phyloP scores from a whole-genome alignment of 2,888 invertebrate species.

The Hedya salicella region DNA sequence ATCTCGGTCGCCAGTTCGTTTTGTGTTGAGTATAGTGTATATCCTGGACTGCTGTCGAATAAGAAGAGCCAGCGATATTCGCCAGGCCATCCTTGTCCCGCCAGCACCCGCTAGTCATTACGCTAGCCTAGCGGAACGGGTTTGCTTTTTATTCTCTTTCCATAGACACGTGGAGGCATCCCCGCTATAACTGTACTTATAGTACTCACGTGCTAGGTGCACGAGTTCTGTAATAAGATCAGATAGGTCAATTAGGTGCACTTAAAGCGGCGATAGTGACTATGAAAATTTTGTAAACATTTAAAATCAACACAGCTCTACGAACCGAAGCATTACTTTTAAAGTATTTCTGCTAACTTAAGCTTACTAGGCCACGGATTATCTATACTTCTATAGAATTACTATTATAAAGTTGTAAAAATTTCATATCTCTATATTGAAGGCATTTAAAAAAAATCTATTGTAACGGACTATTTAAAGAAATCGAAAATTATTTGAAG shows the following conservation, averaged over 20 bases:
- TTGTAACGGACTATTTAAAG: no score
- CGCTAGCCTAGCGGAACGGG: slow-evolving; percentile 77
- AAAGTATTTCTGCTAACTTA: neutral
- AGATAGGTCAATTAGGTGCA: slow-evolving; percentile 10
- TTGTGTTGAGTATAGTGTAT: no score
- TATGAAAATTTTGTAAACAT: slow-evolving; percentile 1
- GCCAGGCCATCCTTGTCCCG: slow-evolving; percentile 24
- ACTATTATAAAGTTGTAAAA: no score
- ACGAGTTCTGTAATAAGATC: no score
- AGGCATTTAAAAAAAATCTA: no score
- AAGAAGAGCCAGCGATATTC: neutral
- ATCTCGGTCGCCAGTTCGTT: no score
- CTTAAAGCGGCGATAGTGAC: neutral
- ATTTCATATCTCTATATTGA: no score
- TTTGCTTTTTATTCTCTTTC: slow-evolving; percentile 76
- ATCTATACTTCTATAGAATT: no score
- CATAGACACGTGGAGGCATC: slow-evolving; percentile 67
- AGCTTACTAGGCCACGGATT: neutral
- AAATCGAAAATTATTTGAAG: no score
- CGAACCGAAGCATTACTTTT: neutral
- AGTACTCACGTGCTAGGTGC: slow-evolving; percentile 6
- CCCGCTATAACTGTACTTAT: slow-evolving; percentile 62
- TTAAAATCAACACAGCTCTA: neutral
- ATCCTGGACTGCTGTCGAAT: no score
- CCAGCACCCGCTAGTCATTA: slow-evolving; percentile 66